Evolutionary conservation across 1,140 invertebrate genomes (phyloP).

Genomic region (Diorhabda carinulata): DNA sequence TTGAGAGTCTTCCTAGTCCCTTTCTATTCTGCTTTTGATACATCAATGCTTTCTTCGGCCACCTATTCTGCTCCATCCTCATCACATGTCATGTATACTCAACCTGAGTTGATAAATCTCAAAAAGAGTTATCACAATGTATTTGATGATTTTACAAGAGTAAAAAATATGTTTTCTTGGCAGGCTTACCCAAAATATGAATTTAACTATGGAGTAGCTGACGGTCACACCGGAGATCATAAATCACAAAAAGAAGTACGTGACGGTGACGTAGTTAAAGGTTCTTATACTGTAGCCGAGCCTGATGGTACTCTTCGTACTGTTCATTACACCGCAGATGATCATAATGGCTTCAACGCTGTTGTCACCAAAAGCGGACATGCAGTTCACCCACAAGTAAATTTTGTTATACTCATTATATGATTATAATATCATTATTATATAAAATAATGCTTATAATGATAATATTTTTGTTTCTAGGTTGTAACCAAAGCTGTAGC

Average conservation of each 20-base stretch:
- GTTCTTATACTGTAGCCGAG: slow-evolving; percentile 60
- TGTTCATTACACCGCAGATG: slow-evolving; percentile 62
- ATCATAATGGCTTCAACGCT: slow-evolving; percentile 36
- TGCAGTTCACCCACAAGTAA: slow-evolving; percentile 18
- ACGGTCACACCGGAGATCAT: slow-evolving; percentile 19
- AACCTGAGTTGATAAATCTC: too few species aligned
- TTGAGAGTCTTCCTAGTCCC: too few species aligned
- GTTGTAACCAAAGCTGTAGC: slow-evolving; percentile 8
- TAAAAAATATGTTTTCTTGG: background rate
- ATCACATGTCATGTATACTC: too few species aligned
- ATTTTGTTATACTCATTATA: background rate
- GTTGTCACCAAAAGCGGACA: slow-evolving; percentile 40
- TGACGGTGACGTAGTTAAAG: slow-evolving; percentile 36
- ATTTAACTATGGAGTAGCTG: slow-evolving; percentile 22
- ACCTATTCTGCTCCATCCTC: too few species aligned
- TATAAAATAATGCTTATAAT: background rate
- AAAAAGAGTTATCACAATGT: too few species aligned
- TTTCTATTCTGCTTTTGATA: too few species aligned
- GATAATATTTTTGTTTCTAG: background rate
- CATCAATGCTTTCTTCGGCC: too few species aligned
- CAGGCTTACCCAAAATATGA: slow-evolving; percentile 19
- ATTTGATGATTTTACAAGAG: too few species aligned
- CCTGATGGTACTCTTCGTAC: slow-evolving; percentile 60
- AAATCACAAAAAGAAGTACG: slow-evolving; percentile 19
- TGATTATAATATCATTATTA: background rate